A percentile compares a stretch with the other conserved stretches of the same genome.
phyloP scores from a whole-genome alignment of 2,888 invertebrate species.

The Trissolcus brochymenae region DNA sequence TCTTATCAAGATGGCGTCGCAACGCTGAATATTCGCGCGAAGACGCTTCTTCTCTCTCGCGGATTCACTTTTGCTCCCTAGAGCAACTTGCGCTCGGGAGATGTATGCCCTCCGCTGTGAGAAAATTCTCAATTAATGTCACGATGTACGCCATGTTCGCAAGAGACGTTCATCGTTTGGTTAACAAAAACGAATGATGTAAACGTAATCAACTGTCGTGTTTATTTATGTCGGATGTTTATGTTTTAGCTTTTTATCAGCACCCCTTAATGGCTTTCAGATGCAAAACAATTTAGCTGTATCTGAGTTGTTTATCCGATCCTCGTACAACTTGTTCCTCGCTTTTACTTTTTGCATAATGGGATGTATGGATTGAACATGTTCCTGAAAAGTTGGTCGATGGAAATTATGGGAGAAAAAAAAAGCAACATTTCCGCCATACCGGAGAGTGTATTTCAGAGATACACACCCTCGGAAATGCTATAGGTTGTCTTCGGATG shows the following conservation, averaged over 20 bases:
- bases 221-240: slow-evolving; percentile 3
- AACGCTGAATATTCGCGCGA: slow-evolving; percentile 43
- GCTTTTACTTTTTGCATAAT: no score
- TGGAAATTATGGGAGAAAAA: neutral
- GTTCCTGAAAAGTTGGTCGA: no score
- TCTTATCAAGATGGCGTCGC: slow-evolving; percentile 64
- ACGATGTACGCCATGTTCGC: neutral
- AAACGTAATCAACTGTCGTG: slow-evolving; percentile 16
- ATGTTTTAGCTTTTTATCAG: neutral
- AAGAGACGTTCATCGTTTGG: slow-evolving; percentile 2
- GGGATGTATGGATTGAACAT: no score
- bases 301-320: no score
- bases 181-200: slow-evolving; percentile 7
- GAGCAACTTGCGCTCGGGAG: neutral
- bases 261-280: no score
- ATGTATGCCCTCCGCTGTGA: slow-evolving; percentile 14
- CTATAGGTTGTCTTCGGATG: slow-evolving; percentile 39
- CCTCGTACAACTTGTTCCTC: no score
- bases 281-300: neutral
- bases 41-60: slow-evolving; percentile 17
- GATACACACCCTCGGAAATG: slow-evolving; percentile 50
- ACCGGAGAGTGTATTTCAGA: neutral
- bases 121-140: slow-evolving; percentile 34
- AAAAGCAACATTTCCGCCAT: slow-evolving; percentile 12
- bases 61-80: neutral